A percentile compares a stretch with the other conserved stretches of the same genome.
These are phyloP conservation scores for Sparidentex hasta DNA, from an alignment of 2,797 vertebrate species.

Conservation along the genomic window DNA sequence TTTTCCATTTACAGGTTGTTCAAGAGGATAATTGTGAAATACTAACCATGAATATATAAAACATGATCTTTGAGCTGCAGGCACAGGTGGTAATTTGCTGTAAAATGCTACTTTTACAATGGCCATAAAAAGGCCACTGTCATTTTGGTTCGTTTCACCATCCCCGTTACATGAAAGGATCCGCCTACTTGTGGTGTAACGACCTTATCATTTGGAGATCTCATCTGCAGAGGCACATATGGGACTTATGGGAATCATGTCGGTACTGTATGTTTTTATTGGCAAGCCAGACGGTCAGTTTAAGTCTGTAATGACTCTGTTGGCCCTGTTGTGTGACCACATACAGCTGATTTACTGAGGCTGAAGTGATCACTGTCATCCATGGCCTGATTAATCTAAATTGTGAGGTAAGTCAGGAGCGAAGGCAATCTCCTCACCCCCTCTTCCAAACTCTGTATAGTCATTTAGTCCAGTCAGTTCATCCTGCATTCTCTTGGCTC, in stretches of 20 bases:
- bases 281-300: neutral
- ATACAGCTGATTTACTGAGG: neutral
- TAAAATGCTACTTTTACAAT: neutral
- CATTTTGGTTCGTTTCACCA: neutral
- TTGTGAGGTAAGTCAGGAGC: neutral
- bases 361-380: neutral
- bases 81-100: neutral
- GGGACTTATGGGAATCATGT: neutral
- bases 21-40: neutral
- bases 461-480: neutral
- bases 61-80: neutral
- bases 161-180: neutral
- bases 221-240: neutral
- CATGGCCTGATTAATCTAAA: too few relatives aligned
- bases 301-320: neutral
- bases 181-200: neutral
- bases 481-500: neutral
- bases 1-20: neutral
- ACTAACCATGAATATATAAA: neutral
- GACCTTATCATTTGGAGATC: slow-evolving; percentile 8
- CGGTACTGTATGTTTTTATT: slow-evolving; percentile 8
- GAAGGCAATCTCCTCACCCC: neutral
- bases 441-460: neutral
- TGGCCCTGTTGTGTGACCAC: neutral
- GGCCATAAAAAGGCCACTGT: slow-evolving; percentile 6